Percentiles rank a stretch among this genome's conserved stretches.
Evolutionary conservation across 2,888 invertebrate species (phyloP).

Genomic region (Odontocolon sp.): DNA sequence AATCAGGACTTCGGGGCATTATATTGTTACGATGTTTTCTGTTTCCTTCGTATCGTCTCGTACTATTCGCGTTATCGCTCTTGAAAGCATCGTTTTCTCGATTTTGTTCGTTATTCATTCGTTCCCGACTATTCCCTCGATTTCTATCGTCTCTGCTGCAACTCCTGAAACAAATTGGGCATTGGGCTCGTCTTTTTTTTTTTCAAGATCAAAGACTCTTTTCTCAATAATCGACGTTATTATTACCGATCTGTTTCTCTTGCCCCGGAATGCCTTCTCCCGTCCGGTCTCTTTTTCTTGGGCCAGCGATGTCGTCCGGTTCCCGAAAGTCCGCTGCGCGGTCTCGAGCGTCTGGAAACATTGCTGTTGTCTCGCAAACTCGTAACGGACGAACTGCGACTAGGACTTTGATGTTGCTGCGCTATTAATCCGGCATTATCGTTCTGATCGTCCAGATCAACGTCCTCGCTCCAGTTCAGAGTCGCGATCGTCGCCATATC

Average conservation of each 20-base stretch:
- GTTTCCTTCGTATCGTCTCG: slow-evolving; percentile 72
- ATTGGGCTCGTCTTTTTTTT: not conserved
- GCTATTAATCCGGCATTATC: slow-evolving; percentile 75
- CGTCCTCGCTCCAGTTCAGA: slow-evolving; percentile 85
- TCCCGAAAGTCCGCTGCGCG: slow-evolving; percentile 40
- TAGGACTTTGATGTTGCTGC: slow-evolving; percentile 62
- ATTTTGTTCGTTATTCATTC: slow-evolving; percentile 78
- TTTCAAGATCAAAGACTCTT: slow-evolving; percentile 72
- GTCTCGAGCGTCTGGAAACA: slow-evolving; percentile 57
- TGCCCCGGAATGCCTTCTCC: slow-evolving; percentile 79
- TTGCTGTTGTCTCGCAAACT: slow-evolving; percentile 80
- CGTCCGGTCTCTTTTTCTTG: slow-evolving; percentile 81
- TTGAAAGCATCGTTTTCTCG: slow-evolving; percentile 77
- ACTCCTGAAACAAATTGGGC: slow-evolving; percentile 66
- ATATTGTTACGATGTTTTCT: slow-evolving; percentile 69
- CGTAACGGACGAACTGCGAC: slow-evolving; percentile 83
- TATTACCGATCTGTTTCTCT: slow-evolving; percentile 80
- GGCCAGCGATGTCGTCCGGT: slow-evolving; percentile 73
- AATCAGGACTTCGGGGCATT: slow-evolving; percentile 79
- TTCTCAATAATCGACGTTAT: not conserved
- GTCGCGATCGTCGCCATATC: slow-evolving; percentile 47
- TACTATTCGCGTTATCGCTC: slow-evolving; percentile 69
- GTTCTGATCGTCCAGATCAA: slow-evolving; percentile 82
- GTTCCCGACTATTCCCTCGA: slow-evolving; percentile 75
- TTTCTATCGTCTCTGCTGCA: slow-evolving; percentile 74